phyloP scores from a whole-genome alignment of 2,888 invertebrate genomes.

The Noctua comes region DNA sequence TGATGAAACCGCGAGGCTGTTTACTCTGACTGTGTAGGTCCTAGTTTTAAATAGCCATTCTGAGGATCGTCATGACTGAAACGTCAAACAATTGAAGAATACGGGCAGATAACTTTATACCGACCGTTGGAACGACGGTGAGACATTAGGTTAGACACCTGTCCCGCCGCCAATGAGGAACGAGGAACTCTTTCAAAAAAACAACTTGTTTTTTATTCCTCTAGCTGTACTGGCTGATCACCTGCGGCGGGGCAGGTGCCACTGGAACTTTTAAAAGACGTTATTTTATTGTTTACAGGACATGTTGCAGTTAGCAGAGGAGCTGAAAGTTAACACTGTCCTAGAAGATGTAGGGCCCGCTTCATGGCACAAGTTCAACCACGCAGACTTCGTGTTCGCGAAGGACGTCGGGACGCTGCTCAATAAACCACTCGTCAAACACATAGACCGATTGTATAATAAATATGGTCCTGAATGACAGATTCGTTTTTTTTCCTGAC shows the following conservation, averaged over 20 bases:
- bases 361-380: constrained; percentile 86
- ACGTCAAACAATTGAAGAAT: too few species aligned
- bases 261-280: not conserved
- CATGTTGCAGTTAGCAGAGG: constrained; percentile 78
- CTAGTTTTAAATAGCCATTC: too few species aligned
- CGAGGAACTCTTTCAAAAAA: too few species aligned
- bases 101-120: too few species aligned
- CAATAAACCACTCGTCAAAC: constrained; percentile 78
- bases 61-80: too few species aligned
- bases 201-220: too few species aligned
- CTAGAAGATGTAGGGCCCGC: constrained; percentile 77
- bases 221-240: not conserved
- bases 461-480: not conserved
- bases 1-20: too few species aligned
- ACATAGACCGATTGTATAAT: not conserved
- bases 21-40: too few species aligned
- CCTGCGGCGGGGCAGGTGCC: not conserved
- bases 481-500: not conserved
- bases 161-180: too few species aligned
- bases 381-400: constrained; percentile 85
- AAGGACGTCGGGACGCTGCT: constrained; percentile 82
- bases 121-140: too few species aligned
- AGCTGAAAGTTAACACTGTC: constrained; percentile 75
- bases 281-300: constrained; percentile 75
- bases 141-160: too few species aligned